phyloP scores from a whole-genome alignment of 2,113 vertebrate genomes.

The Dendrocopos noguchii region DNA sequence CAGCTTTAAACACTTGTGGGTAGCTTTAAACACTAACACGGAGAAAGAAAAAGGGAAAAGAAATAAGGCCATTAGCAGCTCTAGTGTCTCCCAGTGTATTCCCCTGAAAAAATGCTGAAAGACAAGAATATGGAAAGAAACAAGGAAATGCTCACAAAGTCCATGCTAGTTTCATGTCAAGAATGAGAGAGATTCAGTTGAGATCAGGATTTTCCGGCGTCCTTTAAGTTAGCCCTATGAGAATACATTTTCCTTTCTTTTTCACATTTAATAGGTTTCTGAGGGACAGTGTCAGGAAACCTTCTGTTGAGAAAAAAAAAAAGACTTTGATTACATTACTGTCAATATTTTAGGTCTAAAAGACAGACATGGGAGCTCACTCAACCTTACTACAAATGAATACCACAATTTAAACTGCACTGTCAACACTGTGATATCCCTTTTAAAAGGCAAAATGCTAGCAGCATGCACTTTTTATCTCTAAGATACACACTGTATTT shows the following conservation, averaged over 20 bases:
- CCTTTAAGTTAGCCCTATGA: not conserved
- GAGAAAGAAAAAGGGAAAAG: not conserved
- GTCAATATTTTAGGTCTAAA: slow-evolving; percentile 51
- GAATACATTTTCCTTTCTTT: not conserved
- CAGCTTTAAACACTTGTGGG: not conserved
- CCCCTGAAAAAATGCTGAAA: not conserved
- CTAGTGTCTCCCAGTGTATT: not conserved
- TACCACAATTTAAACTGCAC: not conserved
- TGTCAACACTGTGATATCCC: not conserved
- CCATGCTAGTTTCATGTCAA: not conserved
- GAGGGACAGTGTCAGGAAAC: slow-evolving; percentile 36
- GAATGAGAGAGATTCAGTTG: not conserved
- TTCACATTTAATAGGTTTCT: slow-evolving; percentile 64
- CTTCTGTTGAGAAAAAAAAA: not conserved
- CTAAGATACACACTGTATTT: not conserved
- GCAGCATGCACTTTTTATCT: not conserved
- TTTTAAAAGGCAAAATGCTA: not conserved
- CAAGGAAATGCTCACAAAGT: not conserved
- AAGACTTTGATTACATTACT: slow-evolving; percentile 54
- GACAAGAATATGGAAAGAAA: not conserved
- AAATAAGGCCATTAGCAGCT: not conserved
- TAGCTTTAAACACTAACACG: not conserved
- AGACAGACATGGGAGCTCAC: slow-evolving; percentile 13
- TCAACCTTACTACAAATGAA: slow-evolving; percentile 13
- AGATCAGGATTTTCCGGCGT: not conserved